phyloP scores from a whole-genome alignment of 2,797 vertebrate species.

The Garrulus glandarius region DNA sequence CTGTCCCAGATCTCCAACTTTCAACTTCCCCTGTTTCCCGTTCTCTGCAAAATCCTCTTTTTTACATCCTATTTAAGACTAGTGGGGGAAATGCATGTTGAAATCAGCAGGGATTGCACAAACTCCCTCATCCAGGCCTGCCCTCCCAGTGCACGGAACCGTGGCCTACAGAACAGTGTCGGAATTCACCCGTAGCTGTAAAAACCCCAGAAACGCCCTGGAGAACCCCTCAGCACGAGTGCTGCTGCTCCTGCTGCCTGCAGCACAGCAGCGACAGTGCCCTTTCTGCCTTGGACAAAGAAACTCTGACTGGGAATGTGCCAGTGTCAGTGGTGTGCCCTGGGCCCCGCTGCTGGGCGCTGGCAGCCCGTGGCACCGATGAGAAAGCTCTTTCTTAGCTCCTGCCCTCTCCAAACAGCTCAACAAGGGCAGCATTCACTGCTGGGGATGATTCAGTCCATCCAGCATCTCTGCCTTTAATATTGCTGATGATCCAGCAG shows the following conservation, averaged over 20 bases:
- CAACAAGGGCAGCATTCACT: not conserved
- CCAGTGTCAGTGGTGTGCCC: not conserved
- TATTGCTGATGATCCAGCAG: not conserved
- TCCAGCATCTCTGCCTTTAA: not conserved
- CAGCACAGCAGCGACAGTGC: not conserved
- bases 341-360: not conserved
- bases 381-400: conserved; percentile 9
- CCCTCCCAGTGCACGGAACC: fast-evolving
- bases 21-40: fast-evolving
- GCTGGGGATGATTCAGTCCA: not conserved
- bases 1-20: not conserved
- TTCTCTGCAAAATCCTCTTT: not conserved
- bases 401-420: not conserved
- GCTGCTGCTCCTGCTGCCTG: not conserved
- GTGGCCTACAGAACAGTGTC: fast-evolving
- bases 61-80: not conserved
- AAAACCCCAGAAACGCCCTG: not conserved
- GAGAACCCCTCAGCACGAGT: not conserved
- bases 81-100: fast-evolving
- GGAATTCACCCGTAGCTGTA: fast-evolving
- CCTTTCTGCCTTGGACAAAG: not conserved
- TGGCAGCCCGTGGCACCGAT: not conserved
- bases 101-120: not conserved
- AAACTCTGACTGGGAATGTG: not conserved
- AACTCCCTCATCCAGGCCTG: not conserved